Evolutionary conservation across 2,888 invertebrate genomes (phyloP).

Genomic region (Lottia gigantea): DNA sequence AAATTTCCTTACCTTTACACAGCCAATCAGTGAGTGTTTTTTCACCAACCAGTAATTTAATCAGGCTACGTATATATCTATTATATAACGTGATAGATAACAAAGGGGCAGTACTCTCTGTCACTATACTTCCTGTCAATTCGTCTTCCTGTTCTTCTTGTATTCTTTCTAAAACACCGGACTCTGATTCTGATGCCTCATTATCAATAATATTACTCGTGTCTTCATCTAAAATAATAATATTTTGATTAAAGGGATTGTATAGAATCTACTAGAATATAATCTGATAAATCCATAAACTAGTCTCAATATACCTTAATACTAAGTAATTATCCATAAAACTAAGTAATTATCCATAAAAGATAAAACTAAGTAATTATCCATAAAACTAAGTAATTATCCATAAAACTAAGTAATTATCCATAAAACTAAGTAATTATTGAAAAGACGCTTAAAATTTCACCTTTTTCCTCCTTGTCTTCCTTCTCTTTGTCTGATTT

Average conservation of each 20-base stretch:
- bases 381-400: too few species aligned
- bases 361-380: too few species aligned
- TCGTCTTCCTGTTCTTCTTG: constrained; percentile 14
- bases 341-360: too few species aligned
- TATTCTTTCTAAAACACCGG: constrained; percentile 9
- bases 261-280: too few species aligned
- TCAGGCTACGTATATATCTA: constrained; percentile 58
- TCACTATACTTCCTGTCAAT: constrained; percentile 38
- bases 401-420: too few species aligned
- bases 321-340: too few species aligned
- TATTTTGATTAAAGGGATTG: too few species aligned
- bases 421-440: too few species aligned
- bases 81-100: constrained; percentile 59
- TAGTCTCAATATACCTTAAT: too few species aligned
- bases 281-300: too few species aligned
- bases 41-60: constrained; percentile 64
- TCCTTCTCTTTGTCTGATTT: constrained; percentile 16
- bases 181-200: not conserved
- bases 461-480: constrained; percentile 28
- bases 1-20: constrained; percentile 53
- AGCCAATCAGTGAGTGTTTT: constrained; percentile 58
- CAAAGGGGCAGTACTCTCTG: constrained; percentile 48
- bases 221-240: constrained; percentile 1
- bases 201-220: not conserved
- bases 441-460: too few species aligned